Percentiles rank a stretch among this genome's conserved stretches.
Conservation (phyloP, 2,888 invertebrate species). For the Schizotus pectinicornis region DNA sequence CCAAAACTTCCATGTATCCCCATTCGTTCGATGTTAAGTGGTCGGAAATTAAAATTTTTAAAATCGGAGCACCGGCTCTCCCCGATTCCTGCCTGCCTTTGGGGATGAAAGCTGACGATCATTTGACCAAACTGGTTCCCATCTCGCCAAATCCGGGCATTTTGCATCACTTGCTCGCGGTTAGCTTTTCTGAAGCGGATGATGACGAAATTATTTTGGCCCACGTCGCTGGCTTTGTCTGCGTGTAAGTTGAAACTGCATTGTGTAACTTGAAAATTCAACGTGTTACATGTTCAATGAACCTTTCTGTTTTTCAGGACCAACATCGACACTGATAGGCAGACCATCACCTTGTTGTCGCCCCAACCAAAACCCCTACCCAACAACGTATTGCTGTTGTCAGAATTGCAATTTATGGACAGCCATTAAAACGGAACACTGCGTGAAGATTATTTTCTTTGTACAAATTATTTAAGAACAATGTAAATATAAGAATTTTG, state of each 20-base stretch:
- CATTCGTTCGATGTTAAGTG: conserved; percentile 95
- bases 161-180: conserved; percentile 86
- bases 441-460: too few species aligned
- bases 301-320: conserved; percentile 68
- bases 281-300: conserved; percentile 5
- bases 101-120: conserved; percentile 93
- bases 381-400: conserved; percentile 82
- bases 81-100: conserved; percentile 97
- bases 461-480: too few species aligned
- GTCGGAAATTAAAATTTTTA: conserved; percentile 86
- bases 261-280: background rate
- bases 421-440: conserved; percentile 66
- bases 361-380: conserved; percentile 95
- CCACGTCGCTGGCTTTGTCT: conserved; percentile 89
- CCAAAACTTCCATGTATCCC: conserved; percentile 75
- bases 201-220: conserved; percentile 87
- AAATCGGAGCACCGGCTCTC: conserved; percentile 91
- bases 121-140: conserved; percentile 85
- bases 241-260: conserved; percentile 73
- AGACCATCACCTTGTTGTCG: conserved; percentile 86
- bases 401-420: conserved; percentile 95
- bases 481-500: too few species aligned
- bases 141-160: conserved; percentile 78
- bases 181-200: conserved; percentile 82
- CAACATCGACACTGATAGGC: conserved; percentile 86